Evolutionary conservation across 1,140 invertebrate genomes (phyloP).

Genomic region (Macrobrachium nipponense): DNA sequence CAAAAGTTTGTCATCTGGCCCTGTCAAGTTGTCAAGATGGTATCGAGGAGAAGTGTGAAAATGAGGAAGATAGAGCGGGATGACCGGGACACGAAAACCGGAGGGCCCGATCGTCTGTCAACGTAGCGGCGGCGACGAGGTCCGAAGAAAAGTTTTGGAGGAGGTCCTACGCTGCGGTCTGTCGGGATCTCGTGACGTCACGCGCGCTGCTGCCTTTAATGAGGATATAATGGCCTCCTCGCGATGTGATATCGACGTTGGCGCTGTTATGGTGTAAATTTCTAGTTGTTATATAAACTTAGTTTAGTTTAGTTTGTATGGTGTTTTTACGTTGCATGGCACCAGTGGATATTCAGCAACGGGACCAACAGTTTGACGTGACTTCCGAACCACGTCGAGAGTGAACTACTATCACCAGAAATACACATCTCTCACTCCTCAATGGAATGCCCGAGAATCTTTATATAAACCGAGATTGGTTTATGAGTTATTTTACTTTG

Average conservation of each 20-base stretch:
- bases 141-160: conserved; percentile 20
- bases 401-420: too few relatives aligned
- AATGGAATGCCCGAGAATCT: too few relatives aligned
- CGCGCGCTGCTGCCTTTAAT: too few relatives aligned
- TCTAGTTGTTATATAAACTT: too few relatives aligned
- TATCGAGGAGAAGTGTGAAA: conserved; percentile 48
- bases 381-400: too few relatives aligned
- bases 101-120: conserved; percentile 11
- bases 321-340: too few relatives aligned
- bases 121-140: neutral
- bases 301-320: too few relatives aligned
- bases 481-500: too few relatives aligned
- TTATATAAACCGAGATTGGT: too few relatives aligned
- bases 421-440: too few relatives aligned
- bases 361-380: too few relatives aligned
- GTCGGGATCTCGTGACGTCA: neutral
- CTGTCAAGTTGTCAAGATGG: conserved; percentile 45
- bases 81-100: conserved; percentile 31
- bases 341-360: too few relatives aligned
- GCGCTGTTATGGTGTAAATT: neutral
- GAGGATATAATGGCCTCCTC: neutral
- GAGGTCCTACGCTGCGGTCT: neutral
- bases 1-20: conserved; percentile 43
- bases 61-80: conserved; percentile 40
- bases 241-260: neutral